Percentiles rank a stretch among this genome's conserved stretches.
Conservation (phyloP, 2,113 vertebrate genomes). For the Illadopsis cleaveri region DNA sequence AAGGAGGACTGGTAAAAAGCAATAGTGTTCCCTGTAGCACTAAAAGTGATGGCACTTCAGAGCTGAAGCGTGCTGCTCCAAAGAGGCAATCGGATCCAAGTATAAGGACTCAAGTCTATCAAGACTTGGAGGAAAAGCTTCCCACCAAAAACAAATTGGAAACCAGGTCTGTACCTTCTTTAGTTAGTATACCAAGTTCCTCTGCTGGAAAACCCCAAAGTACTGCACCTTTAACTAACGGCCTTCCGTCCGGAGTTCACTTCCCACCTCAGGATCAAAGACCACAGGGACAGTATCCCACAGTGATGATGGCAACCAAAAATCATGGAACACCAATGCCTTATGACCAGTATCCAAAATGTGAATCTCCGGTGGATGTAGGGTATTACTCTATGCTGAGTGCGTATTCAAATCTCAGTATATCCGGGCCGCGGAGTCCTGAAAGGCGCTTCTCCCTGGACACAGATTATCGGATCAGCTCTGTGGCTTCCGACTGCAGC, state of each 20-base stretch:
- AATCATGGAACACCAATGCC: constrained; percentile 78
- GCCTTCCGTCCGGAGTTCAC: constrained; percentile 80
- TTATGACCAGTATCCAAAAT: constrained; percentile 91
- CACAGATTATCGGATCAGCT: constrained; percentile 84
- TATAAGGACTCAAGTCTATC: constrained; percentile 88
- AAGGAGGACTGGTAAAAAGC: constrained; percentile 91
- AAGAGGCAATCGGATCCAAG: constrained; percentile 94
- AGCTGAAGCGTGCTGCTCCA: constrained; percentile 79
- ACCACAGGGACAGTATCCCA: constrained; percentile 79
- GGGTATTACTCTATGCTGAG: constrained; percentile 91
- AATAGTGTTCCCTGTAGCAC: constrained; percentile 91
- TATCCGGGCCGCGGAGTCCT: constrained; percentile 85
- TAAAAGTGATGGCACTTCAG: constrained; percentile 77
- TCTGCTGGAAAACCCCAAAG: constrained; percentile 80
- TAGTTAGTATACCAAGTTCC: constrained; percentile 77
- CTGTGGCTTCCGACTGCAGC: constrained; percentile 91
- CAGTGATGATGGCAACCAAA: constrained; percentile 82
- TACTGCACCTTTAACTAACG: constrained; percentile 79
- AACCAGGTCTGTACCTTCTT: constrained; percentile 83
- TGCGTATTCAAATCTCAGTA: constrained; percentile 83
- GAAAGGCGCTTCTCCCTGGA: constrained; percentile 87
- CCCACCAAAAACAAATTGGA: constrained; percentile 88
- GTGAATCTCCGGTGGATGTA: constrained; percentile 89
- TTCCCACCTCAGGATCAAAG: constrained; percentile 85
- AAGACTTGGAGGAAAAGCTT: constrained; percentile 94